Conservation (phyloP, 2,888 invertebrate genomes). For the Brenthis ino region DNA sequence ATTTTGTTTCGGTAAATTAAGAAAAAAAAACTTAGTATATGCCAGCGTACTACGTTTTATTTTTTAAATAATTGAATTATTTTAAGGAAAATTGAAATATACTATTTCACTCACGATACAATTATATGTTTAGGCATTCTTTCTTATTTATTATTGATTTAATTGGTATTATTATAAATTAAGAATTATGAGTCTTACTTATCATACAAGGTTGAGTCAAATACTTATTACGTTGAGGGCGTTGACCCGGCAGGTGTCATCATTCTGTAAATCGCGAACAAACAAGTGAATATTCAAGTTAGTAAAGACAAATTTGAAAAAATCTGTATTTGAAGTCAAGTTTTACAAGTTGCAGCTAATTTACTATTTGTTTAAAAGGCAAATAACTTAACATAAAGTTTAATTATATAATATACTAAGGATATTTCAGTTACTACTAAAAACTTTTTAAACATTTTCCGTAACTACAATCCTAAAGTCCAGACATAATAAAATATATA, state of each 20-base stretch:
- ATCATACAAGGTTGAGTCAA: constrained; percentile 43
- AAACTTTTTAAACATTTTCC: constrained; percentile 9
- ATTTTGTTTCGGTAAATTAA: constrained; percentile 9
- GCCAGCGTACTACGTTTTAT: background rate
- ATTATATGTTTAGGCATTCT: background rate
- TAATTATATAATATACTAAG: background rate
- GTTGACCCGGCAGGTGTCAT: constrained; percentile 44
- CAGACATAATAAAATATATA: constrained; percentile 38
- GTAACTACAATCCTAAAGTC: constrained; percentile 15
- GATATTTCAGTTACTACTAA: background rate
- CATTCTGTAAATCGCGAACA: constrained; percentile 38
- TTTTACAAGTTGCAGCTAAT: background rate
- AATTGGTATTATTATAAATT: constrained; percentile 17
- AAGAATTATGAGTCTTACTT: constrained; percentile 27
- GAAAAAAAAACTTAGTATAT: background rate
- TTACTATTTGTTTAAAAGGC: too few relatives aligned
- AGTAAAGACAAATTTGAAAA: constrained; percentile 8
- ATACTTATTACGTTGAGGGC: constrained; percentile 41
- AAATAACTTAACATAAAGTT: too few relatives aligned
- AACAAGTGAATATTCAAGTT: constrained; percentile 25
- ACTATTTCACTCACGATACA: background rate
- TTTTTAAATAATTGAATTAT: too few relatives aligned
- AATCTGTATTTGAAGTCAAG: background rate
- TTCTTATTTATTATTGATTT: background rate
- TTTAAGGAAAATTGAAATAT: background rate